Percentiles rank a stretch among this genome's conserved stretches.
phyloP scores from a whole-genome alignment of 2,888 invertebrate species.

The Cosmia trapezina region DNA sequence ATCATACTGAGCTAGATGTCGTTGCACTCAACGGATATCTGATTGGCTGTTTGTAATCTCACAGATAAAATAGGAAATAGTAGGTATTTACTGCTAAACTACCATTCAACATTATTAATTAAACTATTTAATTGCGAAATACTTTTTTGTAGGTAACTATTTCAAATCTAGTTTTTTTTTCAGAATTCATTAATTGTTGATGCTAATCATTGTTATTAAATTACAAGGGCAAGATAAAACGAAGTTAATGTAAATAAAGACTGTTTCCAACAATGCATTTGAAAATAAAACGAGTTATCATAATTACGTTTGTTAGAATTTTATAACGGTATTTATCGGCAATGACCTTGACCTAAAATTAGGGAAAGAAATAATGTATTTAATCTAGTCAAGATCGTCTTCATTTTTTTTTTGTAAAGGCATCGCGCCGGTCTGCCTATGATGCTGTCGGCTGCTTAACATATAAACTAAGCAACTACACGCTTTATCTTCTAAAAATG shows the following conservation, averaged over 20 bases:
- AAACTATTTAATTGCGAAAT: not conserved
- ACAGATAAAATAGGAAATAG: not conserved
- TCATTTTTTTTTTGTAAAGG: not conserved
- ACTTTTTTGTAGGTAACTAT: not conserved
- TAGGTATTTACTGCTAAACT: not conserved
- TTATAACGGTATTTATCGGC: constrained; percentile 43
- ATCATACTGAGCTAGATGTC: not conserved
- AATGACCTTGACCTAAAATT: constrained; percentile 70
- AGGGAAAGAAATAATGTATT: not conserved
- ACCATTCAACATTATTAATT: not conserved
- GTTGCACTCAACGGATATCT: not conserved
- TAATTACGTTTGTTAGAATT: constrained; percentile 11
- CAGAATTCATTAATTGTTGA: not conserved
- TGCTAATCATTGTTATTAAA: constrained; percentile 4
- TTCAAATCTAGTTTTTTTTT: not conserved
- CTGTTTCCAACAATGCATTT: not conserved
- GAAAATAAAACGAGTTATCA: constrained; percentile 4
- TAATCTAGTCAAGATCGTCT: not conserved
- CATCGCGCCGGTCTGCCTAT: no score
- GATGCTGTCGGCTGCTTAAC: not conserved
- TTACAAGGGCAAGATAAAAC: constrained; percentile 28
- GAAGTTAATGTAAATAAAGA: constrained; percentile 3
- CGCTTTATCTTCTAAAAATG: not conserved
- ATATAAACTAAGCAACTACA: no score
- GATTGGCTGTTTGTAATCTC: not conserved